phyloP scores from a whole-genome alignment of 2,888 invertebrate species.

The Callosobruchus maculatus region DNA sequence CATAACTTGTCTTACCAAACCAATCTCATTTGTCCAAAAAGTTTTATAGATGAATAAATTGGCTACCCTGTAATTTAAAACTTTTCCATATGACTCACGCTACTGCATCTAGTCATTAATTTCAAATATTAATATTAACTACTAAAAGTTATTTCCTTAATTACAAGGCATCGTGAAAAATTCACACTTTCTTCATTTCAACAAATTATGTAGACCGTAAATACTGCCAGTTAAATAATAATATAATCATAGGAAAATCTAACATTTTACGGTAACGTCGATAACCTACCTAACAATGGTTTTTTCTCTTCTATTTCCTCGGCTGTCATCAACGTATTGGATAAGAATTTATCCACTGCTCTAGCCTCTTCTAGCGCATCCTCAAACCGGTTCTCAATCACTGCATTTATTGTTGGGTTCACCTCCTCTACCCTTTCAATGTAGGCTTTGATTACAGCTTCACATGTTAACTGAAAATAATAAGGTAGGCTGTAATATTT shows the following conservation, averaged over 20 bases:
- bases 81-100: neutral
- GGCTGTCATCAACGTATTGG: conserved; percentile 45
- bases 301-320: conserved; percentile 63
- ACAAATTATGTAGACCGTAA: neutral
- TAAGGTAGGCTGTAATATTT: neutral
- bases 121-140: neutral
- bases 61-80: no score
- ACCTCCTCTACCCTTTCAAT: conserved; percentile 74
- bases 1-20: no score
- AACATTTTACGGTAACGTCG: neutral
- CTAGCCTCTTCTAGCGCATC: conserved; percentile 73
- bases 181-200: neutral
- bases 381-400: conserved; percentile 75
- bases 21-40: no score
- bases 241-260: neutral
- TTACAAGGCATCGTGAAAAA: neutral
- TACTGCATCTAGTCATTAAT: neutral
- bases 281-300: conserved; percentile 50
- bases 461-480: conserved; percentile 63
- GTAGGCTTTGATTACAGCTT: conserved; percentile 67
- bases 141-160: neutral
- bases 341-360: conserved; percentile 65
- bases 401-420: conserved; percentile 74
- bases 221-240: neutral
- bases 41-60: no score